Evolutionary conservation across 2,888 invertebrate genomes (phyloP).

Genomic region (Amiota minor): DNA sequence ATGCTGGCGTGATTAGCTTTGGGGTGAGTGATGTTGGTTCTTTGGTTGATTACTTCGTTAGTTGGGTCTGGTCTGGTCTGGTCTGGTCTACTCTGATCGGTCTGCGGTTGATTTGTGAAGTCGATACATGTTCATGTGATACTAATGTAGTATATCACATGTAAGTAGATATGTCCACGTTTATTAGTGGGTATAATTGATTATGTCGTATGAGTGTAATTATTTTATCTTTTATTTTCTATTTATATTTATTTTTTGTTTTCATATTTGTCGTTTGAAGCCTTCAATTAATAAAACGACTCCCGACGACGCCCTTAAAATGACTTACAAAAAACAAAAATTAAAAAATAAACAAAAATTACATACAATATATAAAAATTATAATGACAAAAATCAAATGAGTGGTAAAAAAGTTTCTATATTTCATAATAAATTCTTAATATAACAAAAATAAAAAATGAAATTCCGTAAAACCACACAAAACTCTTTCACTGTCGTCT

Average conservation of each 20-base stretch:
- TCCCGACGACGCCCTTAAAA: not conserved
- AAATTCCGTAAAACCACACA: not conserved
- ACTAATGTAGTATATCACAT: too few species aligned
- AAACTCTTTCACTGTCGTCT: too few species aligned
- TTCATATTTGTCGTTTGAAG: not conserved
- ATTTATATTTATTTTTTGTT: conserved; percentile 23
- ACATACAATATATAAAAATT: not conserved
- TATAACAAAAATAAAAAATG: conserved; percentile 3
- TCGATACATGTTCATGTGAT: too few species aligned
- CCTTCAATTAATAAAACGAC: not conserved
- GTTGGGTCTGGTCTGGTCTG: too few species aligned
- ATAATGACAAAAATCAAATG: too few species aligned
- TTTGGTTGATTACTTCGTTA: not conserved
- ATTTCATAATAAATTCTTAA: conserved; percentile 1
- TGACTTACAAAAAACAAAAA: not conserved
- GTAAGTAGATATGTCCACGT: conserved; percentile 42
- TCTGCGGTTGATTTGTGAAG: conserved; percentile 3
- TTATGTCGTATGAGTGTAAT: conserved; percentile 66
- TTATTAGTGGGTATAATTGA: conserved; percentile 68
- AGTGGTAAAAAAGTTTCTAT: not conserved
- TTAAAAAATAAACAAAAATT: too few species aligned
- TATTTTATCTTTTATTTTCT: conserved; percentile 59
- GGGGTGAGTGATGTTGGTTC: not conserved
- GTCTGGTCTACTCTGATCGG: too few species aligned
- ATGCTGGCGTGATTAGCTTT: conserved; percentile 65